Evolutionary conservation across 2,113 vertebrate genomes (phyloP), one percentile per base, ranked within the genome.

Genomic region (Tetrax tetrax): DNA sequence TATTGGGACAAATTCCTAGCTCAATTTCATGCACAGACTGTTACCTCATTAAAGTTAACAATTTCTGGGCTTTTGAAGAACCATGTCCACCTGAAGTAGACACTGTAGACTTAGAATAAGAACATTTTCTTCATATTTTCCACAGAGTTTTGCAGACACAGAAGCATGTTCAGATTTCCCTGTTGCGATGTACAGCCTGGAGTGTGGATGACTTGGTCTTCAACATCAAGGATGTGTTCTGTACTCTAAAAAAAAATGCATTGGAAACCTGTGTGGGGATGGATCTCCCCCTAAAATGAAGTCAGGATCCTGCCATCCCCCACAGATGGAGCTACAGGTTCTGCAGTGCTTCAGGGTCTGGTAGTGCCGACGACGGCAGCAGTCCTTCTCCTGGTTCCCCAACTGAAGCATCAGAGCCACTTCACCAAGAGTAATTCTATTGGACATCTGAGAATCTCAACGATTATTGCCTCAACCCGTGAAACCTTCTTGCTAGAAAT

Each of bases 401-500:
- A 80, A 13, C 51, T 27, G 51, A 27, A 74, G 31, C 5, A 25
- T 41, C 69, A 57, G 35, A 68, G n/a, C 5, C 14, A 14, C 35
- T 66, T 71, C 51, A 53, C 7, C 27, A 60, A 24, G 13, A 60
- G 23, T 38, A 84, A 78, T 56, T 83, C 65, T 53, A 14, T 10
- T 1, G 8, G 51, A 35, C 24, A 53, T 33, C 61, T 6, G 9
- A 90, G 83, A 91, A 60, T 76, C 43, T 84, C 31, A 59, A 35
- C 2, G 3, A 56, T 87, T 68, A 71, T n/a, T 84, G 50, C 53
- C 53, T 93, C 69, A 79, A 45, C 15, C 16, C 0, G 0, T 19
- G 35, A 94, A 94, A 93, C 6, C 27, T 53, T 74, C 41, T 28
- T 33, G 25, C 33, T 57, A 83, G 78, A 93, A 94, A 82, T 83